phyloP scores from a whole-genome alignment of 2,888 invertebrate genomes.

The Bembecia ichneumoniformis region DNA sequence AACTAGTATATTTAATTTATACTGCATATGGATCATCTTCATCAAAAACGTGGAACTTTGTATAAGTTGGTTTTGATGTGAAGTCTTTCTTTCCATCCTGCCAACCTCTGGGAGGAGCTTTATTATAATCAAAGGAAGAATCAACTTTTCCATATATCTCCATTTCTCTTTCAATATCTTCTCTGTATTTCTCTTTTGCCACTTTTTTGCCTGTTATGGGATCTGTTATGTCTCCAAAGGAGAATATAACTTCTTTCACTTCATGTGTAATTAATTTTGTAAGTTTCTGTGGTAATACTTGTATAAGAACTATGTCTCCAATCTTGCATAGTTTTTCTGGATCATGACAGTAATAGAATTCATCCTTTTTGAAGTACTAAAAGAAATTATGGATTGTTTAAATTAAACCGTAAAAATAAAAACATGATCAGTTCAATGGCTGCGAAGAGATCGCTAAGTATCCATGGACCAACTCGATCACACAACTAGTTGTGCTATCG shows the following conservation, averaged over 20 bases:
- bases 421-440: no score
- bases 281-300: slow-evolving; percentile 79
- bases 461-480: no score
- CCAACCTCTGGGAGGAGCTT: slow-evolving; percentile 85
- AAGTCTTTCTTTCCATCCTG: slow-evolving; percentile 88
- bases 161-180: slow-evolving; percentile 77
- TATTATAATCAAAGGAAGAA: slow-evolving; percentile 80
- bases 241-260: slow-evolving; percentile 84
- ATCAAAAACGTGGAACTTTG: slow-evolving; percentile 84
- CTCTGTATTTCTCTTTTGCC: slow-evolving; percentile 80
- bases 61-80: slow-evolving; percentile 81
- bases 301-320: slow-evolving; percentile 86
- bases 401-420: neutral
- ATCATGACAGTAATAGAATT: slow-evolving; percentile 83
- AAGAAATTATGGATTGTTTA: slow-evolving; percentile 20
- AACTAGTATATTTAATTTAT: slow-evolving; percentile 30
- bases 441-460: no score
- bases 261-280: slow-evolving; percentile 85
- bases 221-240: slow-evolving; percentile 87
- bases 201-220: slow-evolving; percentile 87
- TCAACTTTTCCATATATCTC: slow-evolving; percentile 79
- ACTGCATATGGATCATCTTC: slow-evolving; percentile 81
- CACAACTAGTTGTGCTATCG: no score
- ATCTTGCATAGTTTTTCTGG: slow-evolving; percentile 82
- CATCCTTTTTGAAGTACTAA: slow-evolving; percentile 84